Conservation (phyloP, 2,113 vertebrate genomes). For the Phoenicopterus ruber region DNA sequence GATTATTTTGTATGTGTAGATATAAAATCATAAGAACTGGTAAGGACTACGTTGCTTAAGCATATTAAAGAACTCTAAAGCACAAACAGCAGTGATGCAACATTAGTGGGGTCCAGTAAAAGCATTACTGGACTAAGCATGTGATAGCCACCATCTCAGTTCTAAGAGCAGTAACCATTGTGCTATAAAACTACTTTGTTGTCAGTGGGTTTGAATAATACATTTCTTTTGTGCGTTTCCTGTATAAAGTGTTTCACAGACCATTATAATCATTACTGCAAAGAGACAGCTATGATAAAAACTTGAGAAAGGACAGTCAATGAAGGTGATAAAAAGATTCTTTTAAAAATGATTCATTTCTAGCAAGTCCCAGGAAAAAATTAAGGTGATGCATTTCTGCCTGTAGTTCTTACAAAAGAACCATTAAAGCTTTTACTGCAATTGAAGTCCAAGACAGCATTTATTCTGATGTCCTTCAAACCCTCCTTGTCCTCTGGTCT, state of each 20-base stretch:
- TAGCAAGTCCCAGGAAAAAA: not conserved
- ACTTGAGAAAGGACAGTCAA: not conserved
- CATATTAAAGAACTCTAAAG: not conserved
- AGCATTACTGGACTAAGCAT: not conserved
- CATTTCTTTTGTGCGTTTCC: not conserved
- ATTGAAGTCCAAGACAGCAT: not conserved
- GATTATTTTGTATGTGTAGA: not conserved
- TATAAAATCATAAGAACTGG: not conserved
- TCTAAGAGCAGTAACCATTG: not conserved
- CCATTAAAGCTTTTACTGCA: not conserved
- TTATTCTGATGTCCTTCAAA: not conserved
- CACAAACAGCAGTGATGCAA: not conserved
- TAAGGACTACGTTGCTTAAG: not conserved
- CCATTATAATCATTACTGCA: not conserved
- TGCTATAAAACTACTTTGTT: not conserved
- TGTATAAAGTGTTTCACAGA: not conserved
- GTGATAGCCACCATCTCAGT: not conserved
- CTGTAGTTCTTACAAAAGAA: not conserved
- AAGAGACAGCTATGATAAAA: not conserved
- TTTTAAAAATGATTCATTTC: not conserved
- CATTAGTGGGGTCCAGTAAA: not conserved
- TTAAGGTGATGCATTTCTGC: not conserved
- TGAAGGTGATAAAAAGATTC: not conserved
- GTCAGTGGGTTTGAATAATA: not conserved
- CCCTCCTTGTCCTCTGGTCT: not conserved